Conservation (phyloP, 2,113 vertebrate genomes). For the Aphyosemion australe region DNA sequence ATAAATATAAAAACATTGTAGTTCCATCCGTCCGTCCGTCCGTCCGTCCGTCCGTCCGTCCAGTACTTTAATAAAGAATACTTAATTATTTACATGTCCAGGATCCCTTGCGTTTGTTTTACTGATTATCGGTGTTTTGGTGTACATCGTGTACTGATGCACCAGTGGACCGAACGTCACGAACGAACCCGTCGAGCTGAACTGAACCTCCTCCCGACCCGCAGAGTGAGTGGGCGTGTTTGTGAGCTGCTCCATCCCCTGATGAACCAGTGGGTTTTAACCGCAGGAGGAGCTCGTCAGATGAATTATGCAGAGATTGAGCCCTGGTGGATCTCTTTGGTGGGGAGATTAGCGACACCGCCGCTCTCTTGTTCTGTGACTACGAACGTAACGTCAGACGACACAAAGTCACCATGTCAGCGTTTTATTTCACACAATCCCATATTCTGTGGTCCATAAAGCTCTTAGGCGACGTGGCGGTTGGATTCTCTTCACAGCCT, state of each 20-base stretch:
- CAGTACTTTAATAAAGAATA: no score
- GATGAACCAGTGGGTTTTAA: slow-evolving; percentile 28
- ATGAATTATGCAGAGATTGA: slow-evolving; percentile 58
- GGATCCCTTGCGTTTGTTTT: no score
- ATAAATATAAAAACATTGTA: no score
- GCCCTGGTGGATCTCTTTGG: slow-evolving; percentile 4
- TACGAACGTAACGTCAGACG: slow-evolving; percentile 20
- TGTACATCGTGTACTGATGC: no score
- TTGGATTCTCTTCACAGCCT: slow-evolving; percentile 33
- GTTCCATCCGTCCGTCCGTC: no score
- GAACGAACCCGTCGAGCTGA: no score
- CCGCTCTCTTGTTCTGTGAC: slow-evolving; percentile 2
- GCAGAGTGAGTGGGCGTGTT: slow-evolving; percentile 5
- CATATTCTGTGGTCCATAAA: slow-evolving; percentile 11
- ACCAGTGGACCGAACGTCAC: no score
- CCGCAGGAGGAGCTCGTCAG: slow-evolving; percentile 40
- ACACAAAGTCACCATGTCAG: background rate
- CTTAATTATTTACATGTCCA: no score
- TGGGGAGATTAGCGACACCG: slow-evolving; percentile 27
- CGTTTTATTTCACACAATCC: slow-evolving; percentile 10
- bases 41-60: no score
- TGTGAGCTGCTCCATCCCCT: slow-evolving; percentile 1
- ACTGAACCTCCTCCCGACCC: background rate
- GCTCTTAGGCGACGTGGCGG: slow-evolving; percentile 17
- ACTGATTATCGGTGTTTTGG: no score